A percentile compares a stretch with the other conserved stretches of the same genome.
phyloP scores from a whole-genome alignment of 2,797 vertebrate species.

The Anguilla marmorata region DNA sequence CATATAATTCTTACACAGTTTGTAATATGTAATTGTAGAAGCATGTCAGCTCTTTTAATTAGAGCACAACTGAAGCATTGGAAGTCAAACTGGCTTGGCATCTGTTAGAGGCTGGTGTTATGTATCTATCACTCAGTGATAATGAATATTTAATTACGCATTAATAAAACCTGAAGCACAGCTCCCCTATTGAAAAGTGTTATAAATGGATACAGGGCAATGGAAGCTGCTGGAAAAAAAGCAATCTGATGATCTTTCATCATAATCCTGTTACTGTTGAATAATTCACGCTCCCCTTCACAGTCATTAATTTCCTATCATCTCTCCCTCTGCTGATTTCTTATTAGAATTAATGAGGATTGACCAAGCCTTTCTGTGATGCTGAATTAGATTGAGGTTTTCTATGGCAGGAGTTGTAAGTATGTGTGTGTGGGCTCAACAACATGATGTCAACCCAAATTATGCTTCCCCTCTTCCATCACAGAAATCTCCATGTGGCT shows the following conservation, averaged over 20 bases:
- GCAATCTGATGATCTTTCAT: conserved; percentile 64
- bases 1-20: background rate
- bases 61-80: conserved; percentile 23
- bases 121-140: conserved; percentile 37
- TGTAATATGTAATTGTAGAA: background rate
- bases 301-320: conserved; percentile 73
- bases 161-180: conserved; percentile 35
- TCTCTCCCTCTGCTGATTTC: conserved; percentile 66
- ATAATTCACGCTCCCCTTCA: conserved; percentile 71
- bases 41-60: conserved; percentile 18
- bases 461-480: background rate
- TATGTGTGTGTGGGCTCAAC: conserved; percentile 10
- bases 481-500: conserved; percentile 8
- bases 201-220: conserved; percentile 37
- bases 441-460: conserved; percentile 13
- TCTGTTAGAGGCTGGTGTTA: conserved; percentile 28
- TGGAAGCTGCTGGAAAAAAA: conserved; percentile 42
- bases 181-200: conserved; percentile 31
- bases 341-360: conserved; percentile 53
- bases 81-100: conserved; percentile 33
- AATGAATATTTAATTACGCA: conserved; percentile 41
- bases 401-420: background rate
- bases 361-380: conserved; percentile 32
- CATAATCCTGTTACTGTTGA: conserved; percentile 72
- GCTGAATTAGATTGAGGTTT: conserved; percentile 11